Percentiles rank a stretch among this genome's conserved stretches.
phyloP scores from a whole-genome alignment of 2,113 vertebrate species.

The Myotis brandtii region DNA sequence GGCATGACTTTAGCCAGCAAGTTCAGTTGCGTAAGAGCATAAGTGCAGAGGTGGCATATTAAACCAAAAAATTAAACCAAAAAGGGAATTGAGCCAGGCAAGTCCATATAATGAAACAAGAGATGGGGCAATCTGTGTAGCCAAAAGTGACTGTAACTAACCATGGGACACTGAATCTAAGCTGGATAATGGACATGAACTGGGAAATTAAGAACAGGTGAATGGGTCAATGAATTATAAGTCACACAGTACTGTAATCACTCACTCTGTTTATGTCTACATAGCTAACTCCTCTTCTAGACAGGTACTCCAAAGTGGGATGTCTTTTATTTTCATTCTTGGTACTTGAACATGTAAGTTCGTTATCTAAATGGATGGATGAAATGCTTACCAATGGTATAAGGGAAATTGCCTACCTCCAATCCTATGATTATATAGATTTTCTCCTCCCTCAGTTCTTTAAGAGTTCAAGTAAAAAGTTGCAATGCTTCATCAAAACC shows the following conservation, averaged over 20 bases:
- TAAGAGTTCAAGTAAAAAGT: conserved; percentile 13
- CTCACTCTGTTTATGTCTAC: neutral
- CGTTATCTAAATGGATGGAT: neutral
- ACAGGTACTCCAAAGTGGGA: neutral
- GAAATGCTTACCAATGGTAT: neutral
- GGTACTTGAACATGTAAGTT: neutral
- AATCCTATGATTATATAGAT: neutral
- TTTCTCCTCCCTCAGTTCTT: conserved; percentile 3
- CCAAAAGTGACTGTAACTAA: neutral
- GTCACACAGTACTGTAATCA: neutral
- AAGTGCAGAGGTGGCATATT: neutral
- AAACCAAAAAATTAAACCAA: neutral
- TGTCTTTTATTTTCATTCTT: neutral
- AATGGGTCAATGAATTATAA: neutral
- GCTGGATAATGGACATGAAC: neutral
- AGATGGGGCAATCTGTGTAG: neutral
- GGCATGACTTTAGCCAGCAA: neutral
- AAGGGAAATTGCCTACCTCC: neutral
- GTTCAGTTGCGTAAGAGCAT: neutral
- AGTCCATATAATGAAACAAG: neutral
- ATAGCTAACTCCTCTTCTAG: neutral
- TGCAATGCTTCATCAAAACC: conserved; percentile 24
- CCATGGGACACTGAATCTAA: neutral
- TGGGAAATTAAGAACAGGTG: neutral
- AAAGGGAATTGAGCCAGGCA: neutral